These are phyloP conservation scores for Manis crassicaudata DNA, from an alignment of 2,797 vertebrate genomes.

Conservation along the genomic window DNA sequence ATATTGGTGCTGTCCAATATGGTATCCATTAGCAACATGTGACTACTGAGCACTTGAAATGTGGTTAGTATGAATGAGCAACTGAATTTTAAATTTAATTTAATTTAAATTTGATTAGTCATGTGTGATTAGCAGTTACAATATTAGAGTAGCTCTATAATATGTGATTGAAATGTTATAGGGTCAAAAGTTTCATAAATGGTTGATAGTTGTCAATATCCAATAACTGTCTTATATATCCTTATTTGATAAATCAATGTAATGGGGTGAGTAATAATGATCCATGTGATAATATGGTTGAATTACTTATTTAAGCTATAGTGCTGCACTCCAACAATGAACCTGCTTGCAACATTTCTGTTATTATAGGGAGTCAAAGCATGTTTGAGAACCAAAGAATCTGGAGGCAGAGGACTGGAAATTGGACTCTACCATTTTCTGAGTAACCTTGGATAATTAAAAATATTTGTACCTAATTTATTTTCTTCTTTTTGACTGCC, in stretches of 20 bases:
- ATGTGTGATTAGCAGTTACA: neutral
- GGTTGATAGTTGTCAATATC: neutral
- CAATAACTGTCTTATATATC: neutral
- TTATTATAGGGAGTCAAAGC: neutral
- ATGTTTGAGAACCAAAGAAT: neutral
- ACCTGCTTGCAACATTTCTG: neutral
- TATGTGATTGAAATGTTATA: neutral
- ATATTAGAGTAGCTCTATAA: neutral
- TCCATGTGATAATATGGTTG: neutral
- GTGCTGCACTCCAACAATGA: neutral
- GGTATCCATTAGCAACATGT: neutral
- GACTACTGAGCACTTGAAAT: neutral
- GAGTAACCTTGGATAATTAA: conserved; percentile 8
- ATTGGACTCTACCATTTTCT: neutral
- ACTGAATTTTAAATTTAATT: conserved; percentile 18
- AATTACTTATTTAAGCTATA: neutral
- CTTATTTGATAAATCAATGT: conserved; percentile 12
- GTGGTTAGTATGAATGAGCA: neutral
- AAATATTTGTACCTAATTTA: neutral
- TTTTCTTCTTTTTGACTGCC: neutral
- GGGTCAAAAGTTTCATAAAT: neutral
- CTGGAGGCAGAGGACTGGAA: neutral
- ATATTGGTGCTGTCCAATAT: neutral
- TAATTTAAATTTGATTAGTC: conserved; percentile 9
- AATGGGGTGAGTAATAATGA: neutral